Evolutionary conservation across 2,888 invertebrate species (phyloP), one percentile per base, ranked within the genome.

Genomic region (Drosophila lacicola): DNA sequence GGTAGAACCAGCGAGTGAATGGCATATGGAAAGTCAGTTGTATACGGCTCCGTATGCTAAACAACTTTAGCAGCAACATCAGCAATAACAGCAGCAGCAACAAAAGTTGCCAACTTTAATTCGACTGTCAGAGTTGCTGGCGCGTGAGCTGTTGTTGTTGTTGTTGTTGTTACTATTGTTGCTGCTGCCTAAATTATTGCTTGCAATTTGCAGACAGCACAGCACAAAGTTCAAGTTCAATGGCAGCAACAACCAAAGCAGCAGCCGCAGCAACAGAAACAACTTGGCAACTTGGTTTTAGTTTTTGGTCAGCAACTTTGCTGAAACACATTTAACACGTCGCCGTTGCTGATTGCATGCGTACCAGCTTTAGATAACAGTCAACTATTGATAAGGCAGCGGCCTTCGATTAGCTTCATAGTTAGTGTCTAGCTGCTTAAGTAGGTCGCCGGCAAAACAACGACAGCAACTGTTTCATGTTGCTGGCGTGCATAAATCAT

Each of bases 221-320:
- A 60, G 41, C 62, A 47, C 71, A 77, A 79, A 80, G 80, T 85
- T 90, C 90, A 90, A 90, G 90, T 90, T 90, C 90, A 90, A 90
- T 88, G 90, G 82, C 89, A 82, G 62, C 51, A 49, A 6, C 39
- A 44, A 41, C 47, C 46, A 36, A 34, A 62, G 29, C 29, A 29
- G 8, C 29, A 29, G 8, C 29, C 29, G 42, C 67, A 67, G 58
- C 63, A 41, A 33, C 50, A 58, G 3, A 13, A 51, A 11, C 58
- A 56, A 51, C 9, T 17, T 36, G 13, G 29, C 36, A 46, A 42
- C 53, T 54, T 50, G 5, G 19, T 45, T 21, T 53, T 17, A 10
- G 25, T 36, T 62, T 60, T 54, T 54, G 50, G 56, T 47, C 60
- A 67, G 54, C 46, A 39, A 51, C 9, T 61, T 54, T 46, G 41